These are phyloP conservation scores for Solenopsis fugax DNA, from an alignment of 1,140 invertebrate species.

Conservation along the genomic window DNA sequence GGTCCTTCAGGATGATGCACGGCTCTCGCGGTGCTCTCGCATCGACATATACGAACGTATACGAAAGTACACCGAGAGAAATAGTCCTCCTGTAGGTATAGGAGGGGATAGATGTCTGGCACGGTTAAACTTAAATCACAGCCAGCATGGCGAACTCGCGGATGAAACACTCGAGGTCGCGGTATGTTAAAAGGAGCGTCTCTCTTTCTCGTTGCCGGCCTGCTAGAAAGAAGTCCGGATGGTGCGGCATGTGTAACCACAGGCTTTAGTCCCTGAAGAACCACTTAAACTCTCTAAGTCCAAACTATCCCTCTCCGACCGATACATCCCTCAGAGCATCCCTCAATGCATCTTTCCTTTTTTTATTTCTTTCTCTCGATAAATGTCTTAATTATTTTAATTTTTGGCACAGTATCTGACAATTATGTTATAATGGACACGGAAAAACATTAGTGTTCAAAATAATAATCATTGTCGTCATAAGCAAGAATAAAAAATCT, in stretches of 20 bases:
- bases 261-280: constrained; percentile 57
- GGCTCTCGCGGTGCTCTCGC: constrained; percentile 39
- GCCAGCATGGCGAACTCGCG: constrained; percentile 49
- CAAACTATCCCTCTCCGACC: constrained; percentile 47
- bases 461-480: too few species aligned
- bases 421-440: background rate
- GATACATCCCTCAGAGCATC: constrained; percentile 22
- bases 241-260: constrained; percentile 61
- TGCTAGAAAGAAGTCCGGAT: constrained; percentile 45
- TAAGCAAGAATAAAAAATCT: too few species aligned
- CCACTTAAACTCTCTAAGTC: constrained; percentile 70
- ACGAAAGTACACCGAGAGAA: constrained; percentile 38
- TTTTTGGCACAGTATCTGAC: background rate
- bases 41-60: constrained; percentile 10
- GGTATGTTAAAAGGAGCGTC: constrained; percentile 78
- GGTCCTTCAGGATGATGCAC: constrained; percentile 65
- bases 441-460: too few species aligned
- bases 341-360: background rate
- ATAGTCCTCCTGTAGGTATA: background rate
- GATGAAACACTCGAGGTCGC: constrained; percentile 76
- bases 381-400: background rate
- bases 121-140: constrained; percentile 52
- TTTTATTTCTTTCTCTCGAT: background rate
- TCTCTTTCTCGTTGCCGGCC: constrained; percentile 18
- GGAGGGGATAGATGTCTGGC: constrained; percentile 56